Evolutionary conservation across 2,888 invertebrate genomes (phyloP).

Genomic region (Ornithoptera priamus): DNA sequence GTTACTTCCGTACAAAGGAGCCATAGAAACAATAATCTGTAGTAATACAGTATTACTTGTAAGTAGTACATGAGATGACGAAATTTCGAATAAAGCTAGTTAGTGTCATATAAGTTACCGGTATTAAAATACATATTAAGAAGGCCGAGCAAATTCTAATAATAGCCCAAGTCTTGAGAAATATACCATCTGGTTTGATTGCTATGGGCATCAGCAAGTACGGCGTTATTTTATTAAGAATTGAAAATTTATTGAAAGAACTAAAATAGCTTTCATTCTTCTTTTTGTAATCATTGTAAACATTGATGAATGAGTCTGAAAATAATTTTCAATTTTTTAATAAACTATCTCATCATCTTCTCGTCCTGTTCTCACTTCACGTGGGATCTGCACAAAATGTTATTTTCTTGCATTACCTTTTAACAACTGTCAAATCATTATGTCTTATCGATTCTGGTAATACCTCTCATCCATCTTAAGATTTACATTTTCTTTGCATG

Average conservation of each 20-base stretch:
- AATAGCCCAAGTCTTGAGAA: constrained; percentile 62
- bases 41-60: constrained; percentile 29
- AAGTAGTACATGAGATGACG: constrained; percentile 12
- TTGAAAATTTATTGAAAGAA: constrained; percentile 58
- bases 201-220: constrained; percentile 63
- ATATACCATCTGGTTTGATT: constrained; percentile 66
- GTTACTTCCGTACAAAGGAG: constrained; percentile 56
- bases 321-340: not conserved
- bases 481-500: no score
- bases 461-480: no score
- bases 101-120: constrained; percentile 44
- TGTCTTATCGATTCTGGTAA: no score
- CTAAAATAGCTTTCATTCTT: constrained; percentile 55
- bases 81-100: constrained; percentile 8
- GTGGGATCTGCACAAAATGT: no score
- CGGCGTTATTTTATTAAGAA: constrained; percentile 55
- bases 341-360: no score
- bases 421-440: no score
- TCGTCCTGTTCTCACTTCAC: no score
- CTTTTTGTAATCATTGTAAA: constrained; percentile 52
- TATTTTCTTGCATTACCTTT: no score
- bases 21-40: constrained; percentile 63
- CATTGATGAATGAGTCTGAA: constrained; percentile 68
- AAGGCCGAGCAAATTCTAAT: constrained; percentile 57
- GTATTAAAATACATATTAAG: constrained; percentile 59